Conservation (phyloP, 2,113 vertebrate genomes). For the Sebastes schlegelii region DNA sequence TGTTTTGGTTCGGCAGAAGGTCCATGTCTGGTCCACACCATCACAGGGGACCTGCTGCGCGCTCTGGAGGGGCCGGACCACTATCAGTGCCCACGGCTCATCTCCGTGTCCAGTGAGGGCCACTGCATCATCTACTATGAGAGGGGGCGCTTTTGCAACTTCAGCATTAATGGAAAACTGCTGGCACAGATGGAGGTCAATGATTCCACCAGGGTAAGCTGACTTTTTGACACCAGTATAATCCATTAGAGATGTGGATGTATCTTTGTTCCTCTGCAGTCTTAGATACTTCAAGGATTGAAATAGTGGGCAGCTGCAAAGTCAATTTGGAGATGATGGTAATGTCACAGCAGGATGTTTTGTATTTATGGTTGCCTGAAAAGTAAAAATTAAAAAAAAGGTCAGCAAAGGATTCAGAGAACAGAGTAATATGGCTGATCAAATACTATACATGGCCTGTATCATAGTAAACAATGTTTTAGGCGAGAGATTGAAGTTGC, state of each 20-base stretch:
- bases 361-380: not conserved
- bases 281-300: not conserved
- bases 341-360: not conserved
- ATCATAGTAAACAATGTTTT: not conserved
- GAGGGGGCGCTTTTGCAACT: conserved; percentile 95
- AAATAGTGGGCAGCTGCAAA: not conserved
- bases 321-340: not conserved
- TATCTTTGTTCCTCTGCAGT: not conserved
- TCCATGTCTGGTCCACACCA: conserved; percentile 98
- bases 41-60: conserved; percentile 96
- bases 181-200: conserved; percentile 97
- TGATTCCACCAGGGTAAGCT: conserved; percentile 92
- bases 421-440: not conserved
- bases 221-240: not conserved
- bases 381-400: not conserved
- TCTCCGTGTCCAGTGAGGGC: conserved; percentile 96
- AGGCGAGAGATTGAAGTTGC: not conserved
- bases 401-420: not conserved
- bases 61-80: conserved; percentile 95
- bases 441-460: not conserved
- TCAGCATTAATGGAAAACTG: conserved; percentile 98
- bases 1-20: conserved; percentile 86
- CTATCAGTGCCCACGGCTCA: conserved; percentile 91
- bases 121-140: conserved; percentile 99
- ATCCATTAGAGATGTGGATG: not conserved